Evolutionary conservation across 2,888 invertebrate genomes (phyloP).

Genomic region (Ramazzottius varieornatus): DNA sequence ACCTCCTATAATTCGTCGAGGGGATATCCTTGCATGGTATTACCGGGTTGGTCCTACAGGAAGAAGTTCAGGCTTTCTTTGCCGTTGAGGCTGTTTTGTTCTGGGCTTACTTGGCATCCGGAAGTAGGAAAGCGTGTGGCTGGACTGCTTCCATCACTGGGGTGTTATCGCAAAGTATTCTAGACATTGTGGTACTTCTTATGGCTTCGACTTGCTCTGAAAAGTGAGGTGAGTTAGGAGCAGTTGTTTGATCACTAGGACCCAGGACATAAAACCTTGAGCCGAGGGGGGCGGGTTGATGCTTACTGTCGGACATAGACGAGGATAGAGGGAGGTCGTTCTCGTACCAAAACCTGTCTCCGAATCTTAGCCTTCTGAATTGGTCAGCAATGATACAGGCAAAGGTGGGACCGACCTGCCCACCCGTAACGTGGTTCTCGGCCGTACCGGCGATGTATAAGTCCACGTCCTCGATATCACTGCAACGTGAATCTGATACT

Average conservation of each 20-base stretch:
- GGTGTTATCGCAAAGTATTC: slow-evolving; percentile 24
- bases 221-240: too few species aligned
- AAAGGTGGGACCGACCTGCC: slow-evolving; percentile 16
- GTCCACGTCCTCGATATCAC: slow-evolving; percentile 16
- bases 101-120: background rate
- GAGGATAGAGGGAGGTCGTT: slow-evolving; percentile 6
- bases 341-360: slow-evolving; percentile 18
- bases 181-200: slow-evolving; percentile 47
- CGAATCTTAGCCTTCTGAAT: slow-evolving; percentile 14
- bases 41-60: too few species aligned
- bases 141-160: background rate
- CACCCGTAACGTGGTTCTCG: slow-evolving; percentile 13
- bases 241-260: too few species aligned
- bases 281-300: too few species aligned
- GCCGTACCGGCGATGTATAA: slow-evolving; percentile 15
- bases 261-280: too few species aligned
- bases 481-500: background rate
- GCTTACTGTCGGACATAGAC: background rate
- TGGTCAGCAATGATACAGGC: slow-evolving; percentile 16
- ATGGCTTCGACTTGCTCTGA: slow-evolving; percentile 50
- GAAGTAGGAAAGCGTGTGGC: background rate
- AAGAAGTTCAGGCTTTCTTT: too few species aligned
- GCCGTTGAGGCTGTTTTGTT: too few species aligned
- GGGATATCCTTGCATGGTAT: too few species aligned
- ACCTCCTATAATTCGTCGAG: too few species aligned